These are phyloP conservation scores for Pyrochroa serraticornis DNA, from an alignment of 2,888 invertebrate species.

Conservation along the genomic window DNA sequence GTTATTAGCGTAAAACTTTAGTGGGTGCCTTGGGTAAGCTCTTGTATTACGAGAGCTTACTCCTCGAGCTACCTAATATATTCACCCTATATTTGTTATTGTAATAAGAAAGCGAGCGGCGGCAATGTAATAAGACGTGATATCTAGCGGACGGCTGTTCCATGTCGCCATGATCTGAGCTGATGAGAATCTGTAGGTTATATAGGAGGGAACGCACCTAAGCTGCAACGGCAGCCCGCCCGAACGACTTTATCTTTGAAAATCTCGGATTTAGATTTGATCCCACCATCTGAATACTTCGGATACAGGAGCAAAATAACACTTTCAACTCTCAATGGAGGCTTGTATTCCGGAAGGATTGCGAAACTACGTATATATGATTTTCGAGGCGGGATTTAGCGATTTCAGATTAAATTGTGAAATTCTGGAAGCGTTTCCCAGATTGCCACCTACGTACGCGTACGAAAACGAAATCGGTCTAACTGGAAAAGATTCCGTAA, in stretches of 20 bases:
- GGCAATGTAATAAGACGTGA: conserved; percentile 28
- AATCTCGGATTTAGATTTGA: conserved; percentile 39
- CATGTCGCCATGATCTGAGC: conserved; percentile 15
- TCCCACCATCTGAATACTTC: conserved; percentile 37
- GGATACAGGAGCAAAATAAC: conserved; percentile 32
- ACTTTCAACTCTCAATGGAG: conserved; percentile 24
- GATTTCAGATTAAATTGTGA: conserved; percentile 16
- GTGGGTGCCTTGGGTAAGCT: conserved; percentile 5
- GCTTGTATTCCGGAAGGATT: conserved; percentile 18
- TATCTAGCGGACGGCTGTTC: conserved; percentile 12
- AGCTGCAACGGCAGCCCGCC: conserved; percentile 34
- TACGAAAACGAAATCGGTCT: too few relatives aligned
- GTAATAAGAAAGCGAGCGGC: conserved; percentile 28
- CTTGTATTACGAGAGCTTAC: conserved; percentile 5
- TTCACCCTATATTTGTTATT: conserved; percentile 33
- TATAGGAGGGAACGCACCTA: conserved; percentile 31
- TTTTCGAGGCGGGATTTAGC: conserved; percentile 12
- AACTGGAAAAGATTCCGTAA: background rate
- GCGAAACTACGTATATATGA: conserved; percentile 20
- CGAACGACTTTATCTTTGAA: conserved; percentile 37
- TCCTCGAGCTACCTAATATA: conserved; percentile 21
- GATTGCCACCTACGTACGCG: background rate
- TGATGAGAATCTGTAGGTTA: conserved; percentile 33
- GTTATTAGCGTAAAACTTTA: conserved; percentile 21
- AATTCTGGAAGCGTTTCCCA: conserved; percentile 6